phyloP scores from a whole-genome alignment of 2,797 vertebrate species.

The Enteromius trimaculatus region DNA sequence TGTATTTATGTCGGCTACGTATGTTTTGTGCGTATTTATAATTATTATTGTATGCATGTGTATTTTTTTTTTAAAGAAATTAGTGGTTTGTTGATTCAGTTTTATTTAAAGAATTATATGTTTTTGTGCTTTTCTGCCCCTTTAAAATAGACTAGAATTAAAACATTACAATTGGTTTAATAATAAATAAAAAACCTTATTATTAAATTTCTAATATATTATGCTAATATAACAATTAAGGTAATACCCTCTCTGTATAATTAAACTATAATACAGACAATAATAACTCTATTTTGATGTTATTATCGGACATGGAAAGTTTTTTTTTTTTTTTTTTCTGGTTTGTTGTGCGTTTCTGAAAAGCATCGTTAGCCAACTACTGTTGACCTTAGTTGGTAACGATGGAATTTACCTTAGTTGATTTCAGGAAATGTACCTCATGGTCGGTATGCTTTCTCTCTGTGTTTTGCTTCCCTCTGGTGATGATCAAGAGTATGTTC shows the following conservation, averaged over 20 bases:
- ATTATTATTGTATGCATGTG: not conserved
- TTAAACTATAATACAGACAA: not conserved
- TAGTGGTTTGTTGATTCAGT: not conserved
- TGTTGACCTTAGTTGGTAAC: not conserved
- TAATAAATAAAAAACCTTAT: not conserved
- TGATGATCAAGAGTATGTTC: not conserved
- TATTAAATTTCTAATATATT: not conserved
- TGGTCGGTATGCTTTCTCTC: not conserved
- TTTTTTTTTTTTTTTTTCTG: not conserved
- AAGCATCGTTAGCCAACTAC: not conserved
- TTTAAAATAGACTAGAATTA: not conserved
- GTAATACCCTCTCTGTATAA: not conserved
- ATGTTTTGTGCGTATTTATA: not conserved
- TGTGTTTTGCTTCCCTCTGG: constrained; percentile 10
- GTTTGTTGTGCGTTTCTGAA: not conserved
- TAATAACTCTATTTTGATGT: not conserved
- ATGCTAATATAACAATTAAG: not conserved
- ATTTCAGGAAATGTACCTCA: not conserved
- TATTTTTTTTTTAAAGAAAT: not conserved
- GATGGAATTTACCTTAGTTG: not conserved
- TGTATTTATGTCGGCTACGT: not conserved
- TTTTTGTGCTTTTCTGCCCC: not conserved
- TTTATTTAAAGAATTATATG: not conserved
- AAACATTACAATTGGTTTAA: not conserved
- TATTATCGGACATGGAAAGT: not conserved